phyloP scores from a whole-genome alignment of 1,140 invertebrate genomes.

The Sitobion miscanthi region DNA sequence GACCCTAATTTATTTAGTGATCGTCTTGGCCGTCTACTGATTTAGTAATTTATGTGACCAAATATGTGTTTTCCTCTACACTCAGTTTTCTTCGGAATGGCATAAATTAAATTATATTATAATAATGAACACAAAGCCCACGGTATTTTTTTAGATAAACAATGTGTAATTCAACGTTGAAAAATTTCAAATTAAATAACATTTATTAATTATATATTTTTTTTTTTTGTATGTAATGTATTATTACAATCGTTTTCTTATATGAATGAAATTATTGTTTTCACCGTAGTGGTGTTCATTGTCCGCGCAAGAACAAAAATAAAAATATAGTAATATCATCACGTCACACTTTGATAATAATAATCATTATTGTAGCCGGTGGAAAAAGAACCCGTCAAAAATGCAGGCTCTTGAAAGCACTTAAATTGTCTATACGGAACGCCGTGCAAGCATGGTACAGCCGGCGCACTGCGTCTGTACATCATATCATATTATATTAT shows the following conservation, averaged over 20 bases:
- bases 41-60: background rate
- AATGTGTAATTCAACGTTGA: background rate
- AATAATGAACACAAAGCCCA: background rate
- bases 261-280: background rate
- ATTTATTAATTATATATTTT: background rate
- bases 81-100: background rate
- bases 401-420: constrained; percentile 16
- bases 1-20: constrained; percentile 13
- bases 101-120: background rate
- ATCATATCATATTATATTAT: background rate
- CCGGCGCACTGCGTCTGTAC: background rate
- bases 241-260: background rate
- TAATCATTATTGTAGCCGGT: background rate
- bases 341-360: background rate
- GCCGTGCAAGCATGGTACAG: constrained; percentile 28
- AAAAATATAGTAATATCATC: background rate
- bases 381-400: background rate
- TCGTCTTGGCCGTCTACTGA: background rate
- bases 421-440: constrained; percentile 53
- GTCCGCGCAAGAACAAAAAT: background rate
- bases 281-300: background rate
- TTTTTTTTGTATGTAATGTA: background rate
- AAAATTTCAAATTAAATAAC: background rate
- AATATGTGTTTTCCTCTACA: background rate
- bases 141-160: background rate